Conservation (phyloP, 2,888 invertebrate species). For the Dicycla oo region DNA sequence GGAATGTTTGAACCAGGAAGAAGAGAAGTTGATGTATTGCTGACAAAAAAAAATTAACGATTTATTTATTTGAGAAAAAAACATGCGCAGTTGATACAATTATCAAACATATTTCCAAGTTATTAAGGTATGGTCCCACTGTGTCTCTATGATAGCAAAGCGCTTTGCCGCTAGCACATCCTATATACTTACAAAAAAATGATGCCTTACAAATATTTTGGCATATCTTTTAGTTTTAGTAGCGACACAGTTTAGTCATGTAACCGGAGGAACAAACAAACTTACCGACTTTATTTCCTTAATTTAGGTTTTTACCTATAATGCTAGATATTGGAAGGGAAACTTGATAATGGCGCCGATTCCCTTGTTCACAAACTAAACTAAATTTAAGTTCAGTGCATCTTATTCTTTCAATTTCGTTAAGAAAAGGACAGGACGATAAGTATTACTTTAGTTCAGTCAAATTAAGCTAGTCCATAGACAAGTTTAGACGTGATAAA, state of each 20-base stretch:
- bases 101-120: not conserved
- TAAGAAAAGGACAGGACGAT: no score
- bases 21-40: not conserved
- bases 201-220: not conserved
- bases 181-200: not conserved
- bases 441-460: no score
- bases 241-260: not conserved
- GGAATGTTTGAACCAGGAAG: not conserved
- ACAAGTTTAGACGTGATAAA: no score
- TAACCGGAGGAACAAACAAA: constrained; percentile 12
- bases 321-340: not conserved
- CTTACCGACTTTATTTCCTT: constrained; percentile 2
- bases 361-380: no score
- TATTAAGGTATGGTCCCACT: constrained; percentile 14
- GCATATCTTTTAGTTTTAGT: not conserved
- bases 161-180: constrained; percentile 21
- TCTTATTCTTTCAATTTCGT: no score
- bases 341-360: no score
- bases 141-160: not conserved
- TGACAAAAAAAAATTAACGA: not conserved
- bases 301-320: not conserved
- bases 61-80: not conserved
- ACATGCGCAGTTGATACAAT: not conserved
- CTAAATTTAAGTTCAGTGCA: no score
- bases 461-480: no score